Evolutionary conservation across 1,140 invertebrate species (phyloP), one percentile per base, ranked within the genome.

Genomic region (Halesus radiatus): DNA sequence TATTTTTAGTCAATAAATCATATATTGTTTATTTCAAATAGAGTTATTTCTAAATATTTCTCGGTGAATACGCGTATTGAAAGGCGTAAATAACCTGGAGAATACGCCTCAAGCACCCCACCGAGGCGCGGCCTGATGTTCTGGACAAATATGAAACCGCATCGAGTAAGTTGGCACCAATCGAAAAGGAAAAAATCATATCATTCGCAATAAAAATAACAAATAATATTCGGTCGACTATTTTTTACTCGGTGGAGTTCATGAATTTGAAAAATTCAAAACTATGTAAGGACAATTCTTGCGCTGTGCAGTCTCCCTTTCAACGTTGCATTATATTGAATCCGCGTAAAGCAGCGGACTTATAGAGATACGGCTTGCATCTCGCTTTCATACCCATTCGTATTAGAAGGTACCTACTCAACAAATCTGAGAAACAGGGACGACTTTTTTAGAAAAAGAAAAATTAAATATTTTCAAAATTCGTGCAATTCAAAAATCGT

Each of bases 311-410:
- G 45, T 76, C 15, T 76, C 50, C 58, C 45, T 18, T 68, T 72
- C 64, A 32, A 50, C 15, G 62, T 70, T 79, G 77, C 77, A 79
- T 45, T 45, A 45, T 79, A 79, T 78, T 22, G 62, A 66, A 45
- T 23, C 20, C 18, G 62, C 45, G 22, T 6, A 60, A 26, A 18
- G 18, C 50, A 56, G 16, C 20, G 23, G 45, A 60, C 58, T 52
- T 15, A 37, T 29, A 76, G 26, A 29, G 74, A 56, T 60, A 45
- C 32, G 37, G 16, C 20, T 60, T 76, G 74, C 74, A 58, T 76
- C 74, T 76, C 74, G 54, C 54, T 76, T 52, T 76, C 54, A 54
- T 72, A 54, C 26, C 52, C 68, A 26, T 68, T 68, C 64, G 50
- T 10, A 18, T 20, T 32, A 68, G 5, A 68, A 50, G 29, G 20